These are phyloP conservation scores for Timema podura DNA, from an alignment of 2,888 invertebrate species.

Conservation along the genomic window DNA sequence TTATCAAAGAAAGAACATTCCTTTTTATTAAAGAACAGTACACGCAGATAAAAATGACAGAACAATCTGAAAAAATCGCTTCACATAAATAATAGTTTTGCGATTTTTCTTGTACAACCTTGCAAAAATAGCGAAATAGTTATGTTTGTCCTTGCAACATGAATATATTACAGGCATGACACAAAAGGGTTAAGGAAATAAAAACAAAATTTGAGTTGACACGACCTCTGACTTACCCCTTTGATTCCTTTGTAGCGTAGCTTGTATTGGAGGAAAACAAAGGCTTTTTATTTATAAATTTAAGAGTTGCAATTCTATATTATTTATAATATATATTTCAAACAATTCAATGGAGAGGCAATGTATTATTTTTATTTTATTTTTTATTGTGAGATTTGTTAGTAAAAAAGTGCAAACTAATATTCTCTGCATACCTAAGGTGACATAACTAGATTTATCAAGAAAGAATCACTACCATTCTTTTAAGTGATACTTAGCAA, in stretches of 20 bases:
- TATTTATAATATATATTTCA: background rate
- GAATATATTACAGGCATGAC: background rate
- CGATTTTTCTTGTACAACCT: no score
- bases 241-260: constrained; percentile 47
- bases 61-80: no score
- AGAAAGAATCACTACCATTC: background rate
- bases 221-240: constrained; percentile 43
- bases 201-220: constrained; percentile 9
- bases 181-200: background rate
- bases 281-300: constrained; percentile 4
- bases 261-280: constrained; percentile 42
- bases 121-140: no score
- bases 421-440: no score
- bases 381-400: constrained; percentile 4
- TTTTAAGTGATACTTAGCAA: no score
- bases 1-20: no score
- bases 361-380: background rate
- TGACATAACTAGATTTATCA: background rate
- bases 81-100: no score
- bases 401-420: background rate
- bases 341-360: background rate
- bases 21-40: no score
- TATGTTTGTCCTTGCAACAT: no score
- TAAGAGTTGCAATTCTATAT: no score
- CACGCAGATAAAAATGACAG: no score